Evolutionary conservation across 2,888 invertebrate genomes (phyloP).

Genomic region (Coenonympha glycerion): DNA sequence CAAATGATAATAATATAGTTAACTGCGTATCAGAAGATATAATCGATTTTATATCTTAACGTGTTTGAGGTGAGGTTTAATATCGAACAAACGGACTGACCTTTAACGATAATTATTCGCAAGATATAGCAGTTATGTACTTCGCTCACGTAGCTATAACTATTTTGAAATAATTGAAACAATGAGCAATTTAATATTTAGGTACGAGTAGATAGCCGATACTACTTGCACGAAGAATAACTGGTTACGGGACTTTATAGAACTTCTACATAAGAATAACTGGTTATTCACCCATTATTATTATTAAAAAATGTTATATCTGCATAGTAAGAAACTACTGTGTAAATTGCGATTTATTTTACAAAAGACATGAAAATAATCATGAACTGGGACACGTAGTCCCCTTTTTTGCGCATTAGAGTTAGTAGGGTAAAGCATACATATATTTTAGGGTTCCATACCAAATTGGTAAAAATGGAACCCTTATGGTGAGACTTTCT

Average conservation of each 20-base stretch:
- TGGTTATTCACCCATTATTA: not conserved
- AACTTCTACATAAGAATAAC: too few relatives aligned
- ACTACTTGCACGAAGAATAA: too few relatives aligned
- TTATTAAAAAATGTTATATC: too few relatives aligned
- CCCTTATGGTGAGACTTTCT: too few relatives aligned
- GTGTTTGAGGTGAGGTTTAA: not conserved
- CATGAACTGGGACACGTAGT: too few relatives aligned
- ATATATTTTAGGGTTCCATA: too few relatives aligned
- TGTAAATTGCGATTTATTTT: too few relatives aligned
- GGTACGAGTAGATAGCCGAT: not conserved
- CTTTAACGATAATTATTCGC: not conserved
- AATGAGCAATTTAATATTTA: conserved; percentile 2
- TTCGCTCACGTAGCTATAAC: not conserved
- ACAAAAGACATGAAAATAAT: too few relatives aligned
- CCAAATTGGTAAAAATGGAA: too few relatives aligned
- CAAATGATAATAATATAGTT: not conserved
- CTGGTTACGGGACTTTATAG: not conserved
- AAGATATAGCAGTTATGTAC: not conserved
- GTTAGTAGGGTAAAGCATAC: too few relatives aligned
- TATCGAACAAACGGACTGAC: not conserved
- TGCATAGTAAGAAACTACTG: too few relatives aligned
- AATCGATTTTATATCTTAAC: not conserved
- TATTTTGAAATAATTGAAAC: not conserved
- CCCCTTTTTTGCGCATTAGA: too few relatives aligned
- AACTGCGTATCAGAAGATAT: not conserved